These are phyloP conservation scores for Spatulosminthurus flaviceps DNA, from an alignment of 2,888 invertebrate species.

Conservation along the genomic window DNA sequence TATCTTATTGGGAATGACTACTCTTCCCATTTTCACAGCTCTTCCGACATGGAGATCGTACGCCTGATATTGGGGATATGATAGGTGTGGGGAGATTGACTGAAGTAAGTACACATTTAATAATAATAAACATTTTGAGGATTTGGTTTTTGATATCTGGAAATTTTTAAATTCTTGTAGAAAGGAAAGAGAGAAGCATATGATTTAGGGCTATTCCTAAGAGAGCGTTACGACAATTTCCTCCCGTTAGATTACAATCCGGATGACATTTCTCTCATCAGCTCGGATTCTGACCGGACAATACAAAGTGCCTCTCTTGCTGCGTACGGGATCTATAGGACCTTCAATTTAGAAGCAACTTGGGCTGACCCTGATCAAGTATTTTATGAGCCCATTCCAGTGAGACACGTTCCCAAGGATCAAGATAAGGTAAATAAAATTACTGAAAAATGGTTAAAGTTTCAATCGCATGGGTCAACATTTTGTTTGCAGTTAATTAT, in stretches of 20 bases:
- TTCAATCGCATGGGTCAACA: too few species aligned
- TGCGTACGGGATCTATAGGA: slow-evolving; percentile 16
- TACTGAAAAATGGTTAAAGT: neutral
- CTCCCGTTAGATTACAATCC: slow-evolving; percentile 64
- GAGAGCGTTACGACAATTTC: slow-evolving; percentile 74
- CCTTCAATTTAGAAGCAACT: neutral
- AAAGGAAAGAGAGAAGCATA: slow-evolving; percentile 67
- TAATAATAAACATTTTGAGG: too few species aligned
- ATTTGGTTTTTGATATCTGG: too few species aligned
- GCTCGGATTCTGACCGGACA: slow-evolving; percentile 85
- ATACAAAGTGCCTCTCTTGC: slow-evolving; percentile 77
- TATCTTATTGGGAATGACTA: too few species aligned
- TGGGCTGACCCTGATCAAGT: neutral
- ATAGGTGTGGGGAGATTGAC: neutral
- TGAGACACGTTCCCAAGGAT: neutral
- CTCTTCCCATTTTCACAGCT: neutral
- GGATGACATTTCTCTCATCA: slow-evolving; percentile 68
- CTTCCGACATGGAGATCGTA: slow-evolving; percentile 10
- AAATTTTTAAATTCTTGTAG: slow-evolving; percentile 59
- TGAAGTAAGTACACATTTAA: too few species aligned
- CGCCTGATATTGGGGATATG: neutral
- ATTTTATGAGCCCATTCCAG: neutral
- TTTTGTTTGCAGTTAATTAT: too few species aligned
- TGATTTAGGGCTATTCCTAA: slow-evolving; percentile 77
- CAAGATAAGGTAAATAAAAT: neutral